Evolutionary conservation across 1,140 invertebrate species (phyloP).

Genomic region (Venustaconcha ellipsiformis): DNA sequence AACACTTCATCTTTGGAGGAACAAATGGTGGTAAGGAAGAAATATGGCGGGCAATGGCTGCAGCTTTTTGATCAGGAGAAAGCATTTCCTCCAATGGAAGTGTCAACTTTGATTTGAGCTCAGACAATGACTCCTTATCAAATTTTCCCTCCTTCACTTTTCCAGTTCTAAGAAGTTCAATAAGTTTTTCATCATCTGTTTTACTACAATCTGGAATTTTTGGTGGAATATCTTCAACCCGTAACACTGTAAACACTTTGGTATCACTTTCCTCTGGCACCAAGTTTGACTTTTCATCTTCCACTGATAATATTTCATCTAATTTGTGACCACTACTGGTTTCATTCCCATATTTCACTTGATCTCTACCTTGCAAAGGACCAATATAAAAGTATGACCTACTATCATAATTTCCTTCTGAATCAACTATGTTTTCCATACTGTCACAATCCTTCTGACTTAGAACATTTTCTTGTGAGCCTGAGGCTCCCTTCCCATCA

Average conservation of each 20-base stretch:
- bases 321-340: not conserved
- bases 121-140: constrained; percentile 24
- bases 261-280: constrained; percentile 24
- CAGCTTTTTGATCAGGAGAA: constrained; percentile 51
- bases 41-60: constrained; percentile 52
- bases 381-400: constrained; percentile 37
- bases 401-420: constrained; percentile 24
- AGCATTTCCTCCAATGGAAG: constrained; percentile 31
- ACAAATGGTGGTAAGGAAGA: constrained; percentile 55
- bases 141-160: constrained; percentile 17
- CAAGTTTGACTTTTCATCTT: not conserved
- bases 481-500: constrained; percentile 15
- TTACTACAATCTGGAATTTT: constrained; percentile 33
- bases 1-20: constrained; percentile 58
- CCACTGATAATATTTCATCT: not conserved
- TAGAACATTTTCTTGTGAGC: constrained; percentile 13
- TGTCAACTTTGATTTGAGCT: constrained; percentile 31
- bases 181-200: constrained; percentile 65
- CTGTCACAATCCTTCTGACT: constrained; percentile 24
- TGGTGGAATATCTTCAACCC: constrained; percentile 40
- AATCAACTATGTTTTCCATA: not conserved
- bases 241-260: constrained; percentile 50
- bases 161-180: constrained; percentile 48
- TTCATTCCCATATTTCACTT: not conserved
- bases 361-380: constrained; percentile 18